Evolutionary conservation across 2,113 vertebrate species (phyloP).

Genomic region (Dicentrarchus labrax): DNA sequence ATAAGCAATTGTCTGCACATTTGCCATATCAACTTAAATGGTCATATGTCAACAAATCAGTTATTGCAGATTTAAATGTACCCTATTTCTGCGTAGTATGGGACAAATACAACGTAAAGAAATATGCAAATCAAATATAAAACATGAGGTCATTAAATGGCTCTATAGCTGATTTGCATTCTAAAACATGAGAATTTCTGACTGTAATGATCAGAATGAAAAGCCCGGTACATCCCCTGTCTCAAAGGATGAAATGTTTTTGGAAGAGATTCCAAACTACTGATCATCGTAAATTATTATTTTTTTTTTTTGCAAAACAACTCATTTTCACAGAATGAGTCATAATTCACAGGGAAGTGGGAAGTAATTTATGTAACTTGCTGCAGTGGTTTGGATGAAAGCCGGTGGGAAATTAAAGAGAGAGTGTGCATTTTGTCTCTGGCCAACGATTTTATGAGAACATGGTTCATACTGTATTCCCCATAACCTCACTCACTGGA

Average conservation of each 20-base stretch:
- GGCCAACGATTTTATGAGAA: conserved; percentile 32
- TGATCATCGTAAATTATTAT: conserved; percentile 5
- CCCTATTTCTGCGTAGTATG: no score
- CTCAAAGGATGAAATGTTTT: not conserved
- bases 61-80: no score
- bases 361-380: conserved; percentile 53
- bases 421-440: conserved; percentile 18
- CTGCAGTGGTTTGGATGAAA: conserved; percentile 54
- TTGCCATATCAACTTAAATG: no score
- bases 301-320: not conserved
- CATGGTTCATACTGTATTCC: not conserved
- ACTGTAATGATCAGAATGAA: not conserved
- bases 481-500: not conserved
- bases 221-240: not conserved
- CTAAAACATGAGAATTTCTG: not conserved
- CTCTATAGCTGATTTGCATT: not conserved
- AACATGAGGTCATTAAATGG: not conserved
- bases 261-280: not conserved
- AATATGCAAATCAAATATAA: not conserved
- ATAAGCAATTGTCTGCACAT: no score
- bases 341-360: conserved; percentile 38
- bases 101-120: not conserved
- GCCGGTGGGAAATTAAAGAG: conserved; percentile 40
- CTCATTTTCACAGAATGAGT: conserved; percentile 37
- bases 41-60: no score